phyloP scores from a whole-genome alignment of 2,888 invertebrate species.

The Drosophila melanosoma region DNA sequence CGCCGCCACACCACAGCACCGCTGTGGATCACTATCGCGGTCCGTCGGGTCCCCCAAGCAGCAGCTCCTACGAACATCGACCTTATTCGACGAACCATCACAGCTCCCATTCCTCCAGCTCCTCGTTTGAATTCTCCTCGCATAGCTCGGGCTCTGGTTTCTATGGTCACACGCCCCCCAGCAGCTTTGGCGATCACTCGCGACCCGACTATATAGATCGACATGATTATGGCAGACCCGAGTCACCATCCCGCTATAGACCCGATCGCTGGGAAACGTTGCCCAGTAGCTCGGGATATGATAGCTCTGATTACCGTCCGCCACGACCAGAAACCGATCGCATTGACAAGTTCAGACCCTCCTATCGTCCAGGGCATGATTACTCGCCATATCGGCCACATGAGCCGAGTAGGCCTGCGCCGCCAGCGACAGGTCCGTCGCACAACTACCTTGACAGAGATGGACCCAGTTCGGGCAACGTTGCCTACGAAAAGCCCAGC shows the following conservation, averaged over 20 bases:
- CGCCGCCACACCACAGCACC: conserved; percentile 62
- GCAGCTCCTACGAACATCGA: conserved; percentile 79
- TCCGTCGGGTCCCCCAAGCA: conserved; percentile 73
- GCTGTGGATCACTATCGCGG: conserved; percentile 82
- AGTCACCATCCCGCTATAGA: conserved; percentile 66
- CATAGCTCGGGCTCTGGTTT: conserved; percentile 77
- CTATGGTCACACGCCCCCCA: conserved; percentile 82
- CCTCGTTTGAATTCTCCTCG: conserved; percentile 80
- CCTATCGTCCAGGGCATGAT: conserved; percentile 79
- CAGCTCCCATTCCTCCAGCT: conserved; percentile 61
- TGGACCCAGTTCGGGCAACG: conserved; percentile 65
- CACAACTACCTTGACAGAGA: conserved; percentile 82
- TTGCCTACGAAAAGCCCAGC: conserved; percentile 76
- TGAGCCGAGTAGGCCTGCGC: conserved; percentile 55
- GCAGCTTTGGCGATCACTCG: conserved; percentile 78
- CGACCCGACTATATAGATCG: conserved; percentile 81
- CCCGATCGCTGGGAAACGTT: conserved; percentile 83
- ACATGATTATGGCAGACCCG: conserved; percentile 78
- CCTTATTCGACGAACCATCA: conserved; percentile 79
- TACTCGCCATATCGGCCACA: conserved; percentile 82
- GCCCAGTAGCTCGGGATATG: conserved; percentile 83
- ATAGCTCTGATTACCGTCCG: conserved; percentile 69
- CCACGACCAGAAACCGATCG: conserved; percentile 74
- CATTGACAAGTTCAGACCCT: conserved; percentile 80
- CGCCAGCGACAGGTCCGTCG: conserved; percentile 54